Evolutionary conservation across 2,888 invertebrate genomes (phyloP).

Genomic region (Catonia carolina): DNA sequence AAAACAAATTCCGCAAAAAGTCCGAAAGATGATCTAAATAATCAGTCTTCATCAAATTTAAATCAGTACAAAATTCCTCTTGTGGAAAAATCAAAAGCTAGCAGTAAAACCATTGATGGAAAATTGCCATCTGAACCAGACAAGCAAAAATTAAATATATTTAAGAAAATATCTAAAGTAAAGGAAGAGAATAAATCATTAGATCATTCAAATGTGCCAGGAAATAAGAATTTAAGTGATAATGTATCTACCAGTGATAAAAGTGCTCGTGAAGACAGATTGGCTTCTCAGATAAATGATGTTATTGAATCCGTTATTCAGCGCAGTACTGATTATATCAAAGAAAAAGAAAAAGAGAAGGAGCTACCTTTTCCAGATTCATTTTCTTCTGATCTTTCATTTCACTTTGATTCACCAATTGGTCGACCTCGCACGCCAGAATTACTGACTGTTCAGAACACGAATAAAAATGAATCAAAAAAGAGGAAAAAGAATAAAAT

Average conservation of each 20-base stretch:
- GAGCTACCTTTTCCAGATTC: slow-evolving; percentile 11
- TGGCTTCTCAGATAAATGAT: slow-evolving; percentile 34
- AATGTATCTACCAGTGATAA: slow-evolving; percentile 20
- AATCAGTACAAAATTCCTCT: neutral
- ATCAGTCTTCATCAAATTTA: neutral
- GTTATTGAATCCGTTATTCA: slow-evolving; percentile 37
- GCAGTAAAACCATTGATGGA: slow-evolving; percentile 24
- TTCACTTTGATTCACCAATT: slow-evolving; percentile 43
- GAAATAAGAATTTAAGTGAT: neutral
- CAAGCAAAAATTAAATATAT: slow-evolving; percentile 78
- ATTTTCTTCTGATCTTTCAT: slow-evolving; percentile 21
- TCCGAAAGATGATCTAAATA: slow-evolving; percentile 8
- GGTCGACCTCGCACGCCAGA: slow-evolving; percentile 53
- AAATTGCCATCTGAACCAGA: slow-evolving; percentile 74
- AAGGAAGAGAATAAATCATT: slow-evolving; percentile 63
- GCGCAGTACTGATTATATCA: slow-evolving; percentile 20
- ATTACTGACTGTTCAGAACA: slow-evolving; percentile 48
- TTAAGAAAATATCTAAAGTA: slow-evolving; percentile 70
- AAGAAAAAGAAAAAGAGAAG: slow-evolving; percentile 8
- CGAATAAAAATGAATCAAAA: slow-evolving; percentile 41
- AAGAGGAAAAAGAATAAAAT: slow-evolving; percentile 54
- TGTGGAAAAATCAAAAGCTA: neutral
- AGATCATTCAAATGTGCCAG: too few relatives aligned
- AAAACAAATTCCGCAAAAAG: slow-evolving; percentile 14
- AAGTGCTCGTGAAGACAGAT: slow-evolving; percentile 24